These are phyloP conservation scores for Aphis craccivora DNA, from an alignment of 1,140 invertebrate species.

Conservation along the genomic window DNA sequence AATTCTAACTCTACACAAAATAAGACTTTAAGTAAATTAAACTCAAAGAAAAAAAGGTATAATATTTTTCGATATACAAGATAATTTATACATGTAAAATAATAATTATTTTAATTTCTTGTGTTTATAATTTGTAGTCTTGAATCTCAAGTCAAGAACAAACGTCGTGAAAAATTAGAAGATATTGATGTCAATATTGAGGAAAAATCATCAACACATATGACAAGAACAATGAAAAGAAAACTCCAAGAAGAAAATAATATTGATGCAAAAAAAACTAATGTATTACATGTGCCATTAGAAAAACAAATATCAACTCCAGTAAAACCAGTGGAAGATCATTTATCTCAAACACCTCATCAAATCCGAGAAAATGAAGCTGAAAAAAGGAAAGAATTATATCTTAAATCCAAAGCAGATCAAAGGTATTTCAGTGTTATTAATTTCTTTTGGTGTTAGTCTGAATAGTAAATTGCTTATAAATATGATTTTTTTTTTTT, in stretches of 20 bases:
- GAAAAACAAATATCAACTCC: slow-evolving; percentile 21
- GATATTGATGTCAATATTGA: slow-evolving; percentile 28
- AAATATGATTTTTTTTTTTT: not conserved
- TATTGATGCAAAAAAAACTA: not conserved
- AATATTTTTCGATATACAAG: not conserved
- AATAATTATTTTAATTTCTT: not conserved
- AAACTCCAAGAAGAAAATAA: slow-evolving; percentile 32
- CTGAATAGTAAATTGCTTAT: not conserved
- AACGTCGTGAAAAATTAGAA: slow-evolving; percentile 41
- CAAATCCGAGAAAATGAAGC: slow-evolving; percentile 36
- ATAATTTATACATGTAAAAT: not conserved
- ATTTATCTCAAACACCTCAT: not conserved
- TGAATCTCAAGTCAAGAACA: not conserved
- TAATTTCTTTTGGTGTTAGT: not conserved
- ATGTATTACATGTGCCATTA: slow-evolving; percentile 25
- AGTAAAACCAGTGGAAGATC: not conserved
- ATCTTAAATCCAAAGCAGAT: slow-evolving; percentile 47
- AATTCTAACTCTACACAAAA: not conserved
- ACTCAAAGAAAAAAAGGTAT: not conserved
- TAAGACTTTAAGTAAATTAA: not conserved
- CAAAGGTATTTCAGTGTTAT: slow-evolving; percentile 1
- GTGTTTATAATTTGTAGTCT: not conserved
- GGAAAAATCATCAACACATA: not conserved
- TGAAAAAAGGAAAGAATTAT: slow-evolving; percentile 50
- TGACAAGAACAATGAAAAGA: slow-evolving; percentile 52